Evolutionary conservation across 2,888 invertebrate genomes (phyloP), one percentile per base, ranked within the genome.

Genomic region (Melanophora roralis): DNA sequence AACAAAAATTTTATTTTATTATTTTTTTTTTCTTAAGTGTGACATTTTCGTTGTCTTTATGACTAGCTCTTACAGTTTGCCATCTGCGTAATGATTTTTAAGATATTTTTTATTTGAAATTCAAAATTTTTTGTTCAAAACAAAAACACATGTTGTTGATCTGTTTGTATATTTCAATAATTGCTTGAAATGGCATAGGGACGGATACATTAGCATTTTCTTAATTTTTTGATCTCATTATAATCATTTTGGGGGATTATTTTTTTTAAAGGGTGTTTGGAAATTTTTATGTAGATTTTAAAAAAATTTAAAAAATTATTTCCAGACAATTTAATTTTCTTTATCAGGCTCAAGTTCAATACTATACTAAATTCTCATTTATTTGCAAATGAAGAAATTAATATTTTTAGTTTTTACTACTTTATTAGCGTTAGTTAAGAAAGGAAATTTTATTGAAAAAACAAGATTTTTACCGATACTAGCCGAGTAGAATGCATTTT

Each of bases 21-120:
- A n/a, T n/a, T n/a, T n/a, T n/a, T n/a, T n/a, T 45, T 53, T 55
- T 16, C 38, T 69, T 59, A 57, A 23, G 8, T 59, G 69, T 23
- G 69, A 69, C 47, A 47, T 59, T 55, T 23, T 34, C 19, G 19
- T 6, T 2, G 2, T 43, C 6, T 27, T 27, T 27, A 3, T 38
- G 36, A 14, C 40, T 40, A 14, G 2, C 11, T 55, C 47, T 67
- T n/a, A 51, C 32, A 55, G 27, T 51, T 19, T 0, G 21, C 9
- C 53, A 67, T 67, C 32, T 32, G 51, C 36, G 34, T 21, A 4
- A 40, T 11, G n/a, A 27, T 59, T n/a, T 19, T 47, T n/a, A 27
- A 2, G n/a, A 19, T 36, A 36, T 19, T n/a, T 34, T 51, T 47
- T 19, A 51, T 38, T 65, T 27, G 7, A 38, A 12, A 12, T 40